phyloP scores from a whole-genome alignment of 92 coral and sea anemone species.

The Epizoanthus scotinus region DNA sequence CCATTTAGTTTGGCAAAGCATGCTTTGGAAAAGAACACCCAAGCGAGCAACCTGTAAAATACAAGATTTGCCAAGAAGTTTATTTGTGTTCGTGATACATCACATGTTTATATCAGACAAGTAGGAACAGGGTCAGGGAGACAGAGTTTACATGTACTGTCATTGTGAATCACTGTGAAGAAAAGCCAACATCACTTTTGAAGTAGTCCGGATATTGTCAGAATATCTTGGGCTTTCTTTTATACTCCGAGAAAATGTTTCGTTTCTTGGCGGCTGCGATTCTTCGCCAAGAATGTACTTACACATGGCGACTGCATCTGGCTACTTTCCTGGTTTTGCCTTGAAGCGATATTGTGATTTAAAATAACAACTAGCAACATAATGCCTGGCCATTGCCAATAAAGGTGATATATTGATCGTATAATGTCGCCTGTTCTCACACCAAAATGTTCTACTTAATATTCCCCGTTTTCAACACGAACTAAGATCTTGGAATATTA shows the following conservation, averaged over 20 bases:
- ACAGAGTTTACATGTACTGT: neutral
- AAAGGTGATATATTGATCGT: constrained; percentile 2
- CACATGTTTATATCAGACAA: neutral
- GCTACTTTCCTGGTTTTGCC: constrained; percentile 22
- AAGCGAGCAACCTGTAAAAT: neutral
- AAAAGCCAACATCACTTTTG: constrained; percentile 19
- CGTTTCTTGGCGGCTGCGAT: constrained; percentile 14
- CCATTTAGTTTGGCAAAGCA: neutral
- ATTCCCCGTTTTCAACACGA: neutral
- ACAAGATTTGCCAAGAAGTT: neutral
- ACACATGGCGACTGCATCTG: neutral
- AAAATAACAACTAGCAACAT: constrained; percentile 9
- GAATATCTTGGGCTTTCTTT: neutral
- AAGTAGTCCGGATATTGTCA: constrained; percentile 23
- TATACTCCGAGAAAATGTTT: constrained; percentile 17
- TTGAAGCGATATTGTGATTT: constrained; percentile 27
- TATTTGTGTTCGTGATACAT: neutral
- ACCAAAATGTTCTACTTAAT: neutral
- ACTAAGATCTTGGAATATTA: neutral
- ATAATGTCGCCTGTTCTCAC: neutral
- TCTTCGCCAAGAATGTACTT: constrained; percentile 19
- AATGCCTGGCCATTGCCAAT: neutral
- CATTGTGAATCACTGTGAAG: too few species aligned
- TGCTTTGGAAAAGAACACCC: neutral
- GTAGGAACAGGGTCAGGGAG: neutral